Conservation (phyloP, 2,888 invertebrate species). For the Syrista parreyssii region DNA sequence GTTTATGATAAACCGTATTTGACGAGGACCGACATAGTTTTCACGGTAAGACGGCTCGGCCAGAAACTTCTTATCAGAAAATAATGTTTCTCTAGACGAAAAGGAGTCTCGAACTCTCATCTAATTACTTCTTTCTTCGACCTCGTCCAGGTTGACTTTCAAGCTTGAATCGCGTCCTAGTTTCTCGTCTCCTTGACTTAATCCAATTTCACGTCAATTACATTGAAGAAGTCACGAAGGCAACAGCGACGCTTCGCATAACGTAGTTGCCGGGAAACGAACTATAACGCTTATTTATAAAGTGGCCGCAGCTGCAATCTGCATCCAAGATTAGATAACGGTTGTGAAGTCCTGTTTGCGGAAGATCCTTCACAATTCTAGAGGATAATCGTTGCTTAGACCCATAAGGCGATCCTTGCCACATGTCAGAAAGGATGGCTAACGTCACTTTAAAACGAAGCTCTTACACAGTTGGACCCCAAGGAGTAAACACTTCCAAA, state of each 20-base stretch:
- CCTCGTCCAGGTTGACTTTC: neutral
- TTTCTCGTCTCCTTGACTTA: neutral
- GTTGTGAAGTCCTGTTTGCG: slow-evolving; percentile 2
- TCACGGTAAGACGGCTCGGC: neutral
- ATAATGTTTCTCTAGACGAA: neutral
- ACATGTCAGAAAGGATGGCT: neutral
- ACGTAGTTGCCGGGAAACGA: neutral
- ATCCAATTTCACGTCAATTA: neutral
- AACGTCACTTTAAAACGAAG: neutral
- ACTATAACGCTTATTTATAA: slow-evolving; percentile 35
- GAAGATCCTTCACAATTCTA: neutral
- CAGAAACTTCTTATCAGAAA: neutral
- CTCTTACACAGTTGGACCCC: neutral
- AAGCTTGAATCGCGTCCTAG: neutral
- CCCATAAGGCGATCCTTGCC: neutral
- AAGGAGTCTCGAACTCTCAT: neutral
- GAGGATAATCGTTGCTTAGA: neutral
- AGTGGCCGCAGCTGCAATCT: slow-evolving; percentile 36
- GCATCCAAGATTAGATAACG: slow-evolving; percentile 40
- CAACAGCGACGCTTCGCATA: neutral
- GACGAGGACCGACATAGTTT: neutral
- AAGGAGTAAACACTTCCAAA: neutral
- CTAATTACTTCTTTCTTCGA: neutral
- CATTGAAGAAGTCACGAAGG: neutral
- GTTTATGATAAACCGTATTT: neutral